Conservation (phyloP, 2,797 vertebrate species). For the Rhadinocentrus ornatus region DNA sequence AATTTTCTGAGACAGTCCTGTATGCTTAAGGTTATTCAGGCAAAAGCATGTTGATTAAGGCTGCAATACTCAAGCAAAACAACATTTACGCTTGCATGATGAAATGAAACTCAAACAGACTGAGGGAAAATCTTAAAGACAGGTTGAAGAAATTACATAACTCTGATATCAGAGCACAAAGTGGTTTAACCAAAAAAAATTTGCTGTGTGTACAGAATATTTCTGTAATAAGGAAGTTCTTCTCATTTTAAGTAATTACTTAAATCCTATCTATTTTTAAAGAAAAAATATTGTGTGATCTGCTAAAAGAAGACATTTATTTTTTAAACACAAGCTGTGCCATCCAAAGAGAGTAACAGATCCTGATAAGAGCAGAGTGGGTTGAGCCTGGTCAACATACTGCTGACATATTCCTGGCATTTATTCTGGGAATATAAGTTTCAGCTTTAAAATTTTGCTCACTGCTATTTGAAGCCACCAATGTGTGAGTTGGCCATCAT, state of each 20-base stretch:
- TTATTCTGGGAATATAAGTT: constrained; percentile 48
- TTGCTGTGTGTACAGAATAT: not conserved
- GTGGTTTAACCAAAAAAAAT: too few relatives aligned
- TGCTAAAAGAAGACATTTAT: constrained; percentile 17
- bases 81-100: not conserved
- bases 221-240: not conserved
- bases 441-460: constrained; percentile 51
- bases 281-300: constrained; percentile 16
- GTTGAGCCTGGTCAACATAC: constrained; percentile 36
- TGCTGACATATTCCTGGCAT: constrained; percentile 62
- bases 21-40: constrained; percentile 2
- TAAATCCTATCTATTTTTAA: constrained; percentile 12
- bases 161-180: constrained; percentile 19
- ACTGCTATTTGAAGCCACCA: constrained; percentile 44
- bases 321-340: constrained; percentile 12
- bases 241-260: not conserved
- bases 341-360: constrained; percentile 17
- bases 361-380: constrained; percentile 28
- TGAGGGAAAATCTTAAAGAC: not conserved
- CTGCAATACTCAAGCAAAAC: constrained; percentile 9
- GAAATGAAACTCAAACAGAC: constrained; percentile 9
- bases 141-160: constrained; percentile 8
- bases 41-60: constrained; percentile 3
- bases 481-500: constrained; percentile 44
- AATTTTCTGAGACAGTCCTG: too few relatives aligned